Evolutionary conservation across 2,888 invertebrate species (phyloP).

Genomic region (Notocelia uddmanniana): DNA sequence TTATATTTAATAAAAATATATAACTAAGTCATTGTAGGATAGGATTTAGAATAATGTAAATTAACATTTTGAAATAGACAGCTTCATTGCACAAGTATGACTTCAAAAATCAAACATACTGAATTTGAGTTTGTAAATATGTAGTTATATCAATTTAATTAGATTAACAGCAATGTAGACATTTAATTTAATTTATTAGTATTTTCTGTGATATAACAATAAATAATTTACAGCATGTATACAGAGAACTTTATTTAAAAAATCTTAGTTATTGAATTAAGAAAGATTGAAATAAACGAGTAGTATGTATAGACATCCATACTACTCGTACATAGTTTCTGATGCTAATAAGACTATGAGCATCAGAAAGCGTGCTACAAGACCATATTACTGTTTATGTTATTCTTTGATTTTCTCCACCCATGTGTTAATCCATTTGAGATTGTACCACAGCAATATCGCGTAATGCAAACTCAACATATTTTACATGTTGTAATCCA

Average conservation of each 20-base stretch:
- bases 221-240: conserved; percentile 23
- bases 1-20: background rate
- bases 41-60: conserved; percentile 17
- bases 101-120: background rate
- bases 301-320: too few species aligned
- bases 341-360: too few species aligned
- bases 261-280: too few species aligned
- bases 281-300: background rate
- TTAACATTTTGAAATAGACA: background rate
- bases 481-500: background rate
- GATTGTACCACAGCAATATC: background rate
- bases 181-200: conserved; percentile 30
- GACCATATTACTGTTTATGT: background rate
- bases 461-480: background rate
- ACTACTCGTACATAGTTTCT: too few species aligned
- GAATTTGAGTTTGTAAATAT: conserved; percentile 8
- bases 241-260: background rate
- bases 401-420: background rate
- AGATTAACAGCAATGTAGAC: conserved; percentile 15
- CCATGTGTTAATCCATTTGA: background rate
- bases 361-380: background rate
- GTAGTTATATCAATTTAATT: conserved; percentile 3
- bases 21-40: too few species aligned
- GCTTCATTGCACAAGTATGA: background rate
- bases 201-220: conserved; percentile 44